phyloP scores from a whole-genome alignment of 2,888 invertebrate genomes.

The Pyrocoelia pectoralis region DNA sequence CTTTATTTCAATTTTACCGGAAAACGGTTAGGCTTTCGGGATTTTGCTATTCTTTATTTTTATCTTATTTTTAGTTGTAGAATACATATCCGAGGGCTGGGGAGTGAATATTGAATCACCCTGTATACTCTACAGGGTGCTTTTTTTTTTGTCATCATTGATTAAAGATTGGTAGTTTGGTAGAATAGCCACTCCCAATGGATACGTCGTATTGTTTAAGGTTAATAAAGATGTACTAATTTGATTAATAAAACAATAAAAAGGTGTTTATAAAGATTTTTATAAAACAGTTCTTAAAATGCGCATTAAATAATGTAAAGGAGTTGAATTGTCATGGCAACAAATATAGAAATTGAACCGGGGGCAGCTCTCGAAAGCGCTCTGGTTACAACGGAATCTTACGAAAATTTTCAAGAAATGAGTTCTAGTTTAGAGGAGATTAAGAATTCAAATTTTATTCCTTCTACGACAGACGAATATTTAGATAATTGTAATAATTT shows the following conservation, averaged over 20 bases:
- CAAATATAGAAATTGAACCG: conserved; percentile 60
- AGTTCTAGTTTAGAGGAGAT: conserved; percentile 70
- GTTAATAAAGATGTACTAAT: conserved; percentile 13
- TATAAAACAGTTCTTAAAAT: background rate
- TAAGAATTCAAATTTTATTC: conserved; percentile 62
- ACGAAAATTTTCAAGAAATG: conserved; percentile 74
- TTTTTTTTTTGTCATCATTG: too few species aligned
- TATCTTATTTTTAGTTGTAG: too few species aligned
- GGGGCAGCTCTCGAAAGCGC: conserved; percentile 72
- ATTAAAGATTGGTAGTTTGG: too few species aligned
- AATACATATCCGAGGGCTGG: too few species aligned
- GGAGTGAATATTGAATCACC: too few species aligned
- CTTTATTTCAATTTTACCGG: too few species aligned
- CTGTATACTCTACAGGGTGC: too few species aligned
- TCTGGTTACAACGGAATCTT: conserved; percentile 74
- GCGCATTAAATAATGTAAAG: background rate
- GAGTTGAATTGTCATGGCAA: conserved; percentile 38
- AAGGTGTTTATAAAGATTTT: background rate
- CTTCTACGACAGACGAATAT: conserved; percentile 42
- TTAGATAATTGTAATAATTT: conserved; percentile 45
- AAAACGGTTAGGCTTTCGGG: too few species aligned
- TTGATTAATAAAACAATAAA: conserved; percentile 7
- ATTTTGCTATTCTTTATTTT: too few species aligned
- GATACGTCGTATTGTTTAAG: background rate
- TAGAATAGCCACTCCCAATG: background rate